Base-by-base conservation (phyloP, 2,888 invertebrate genomes). In the Eilema caniola region DNA sequence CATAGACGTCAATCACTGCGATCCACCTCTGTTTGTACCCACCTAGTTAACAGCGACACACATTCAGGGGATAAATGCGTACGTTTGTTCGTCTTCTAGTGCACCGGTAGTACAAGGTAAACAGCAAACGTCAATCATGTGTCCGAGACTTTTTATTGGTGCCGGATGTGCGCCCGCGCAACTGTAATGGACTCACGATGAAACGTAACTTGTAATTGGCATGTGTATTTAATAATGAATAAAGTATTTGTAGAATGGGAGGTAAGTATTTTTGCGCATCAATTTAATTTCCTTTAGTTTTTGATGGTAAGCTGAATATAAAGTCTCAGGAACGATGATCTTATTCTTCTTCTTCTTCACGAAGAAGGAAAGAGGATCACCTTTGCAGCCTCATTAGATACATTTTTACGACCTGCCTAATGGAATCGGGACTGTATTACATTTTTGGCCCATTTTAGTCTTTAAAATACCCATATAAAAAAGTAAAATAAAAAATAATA, bases 61-160 rank as follows among this genome's bases (percentile, higher is more conserved):
- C 64, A 69, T 65, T 59, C 31, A 33, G 47, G 53, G n/a, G 23
- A 53, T n/a, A 62, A 23, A 31, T 33, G 66, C 7, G 28, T 28
- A 57, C 62, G 33, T 62, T 62, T 11, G 62, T 67, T 61, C 25
- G 24, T 28, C 28, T 67, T 28, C 28, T 60, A 66, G 62, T 62
- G 56, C 61, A 73, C 76, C 77, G 83, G 79, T 73, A 74, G 78
- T 53, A 62, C 71, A 77, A 79, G 83, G 83, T 83, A 83, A 84
- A 83, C 84, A 84, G 76, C 41, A 33, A 62, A 73, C 71, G 84
- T 84, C 83, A 83, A 79, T 84, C 83, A 84, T 77, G 70, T 83
- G 83, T 81, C 81, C 69, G 73, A 60, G 57, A 72, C 75, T 78
- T 82, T 84, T 84, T 84, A 84, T 77, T 63, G 63, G 69, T 67